Base-by-base conservation (phyloP, 2,888 invertebrate genomes). In the Amiota mariae region DNA sequence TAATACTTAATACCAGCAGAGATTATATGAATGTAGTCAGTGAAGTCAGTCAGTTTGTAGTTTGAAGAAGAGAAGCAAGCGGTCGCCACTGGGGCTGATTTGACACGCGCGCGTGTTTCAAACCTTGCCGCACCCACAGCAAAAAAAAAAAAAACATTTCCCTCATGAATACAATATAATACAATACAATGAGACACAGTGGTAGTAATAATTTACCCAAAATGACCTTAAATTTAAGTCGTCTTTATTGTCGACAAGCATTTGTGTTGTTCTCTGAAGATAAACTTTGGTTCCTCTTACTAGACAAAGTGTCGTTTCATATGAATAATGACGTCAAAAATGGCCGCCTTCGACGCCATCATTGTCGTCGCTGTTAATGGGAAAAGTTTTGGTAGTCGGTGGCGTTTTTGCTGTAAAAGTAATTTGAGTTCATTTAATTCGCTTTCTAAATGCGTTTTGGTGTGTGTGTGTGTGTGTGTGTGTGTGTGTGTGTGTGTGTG, bases 281-380 rank as follows among this genome's bases (percentile, higher is more conserved):
- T 36, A 36, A 36, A 36, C 36, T 36, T 36, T 36, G 36, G 36
- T 6, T 36, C 36, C 36, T 36, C 36, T 36, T 36, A 36, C 36
- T 59, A 59, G 59, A 59, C 59, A 59, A 59, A 15, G 20, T 12
- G 59, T 15, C 59, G 36, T 36, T 36, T 36, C 24, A 24, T 20
- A 59, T 59, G 59, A 59, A 59, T 59, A 59, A 59, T 59, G 59
- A 9, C 20, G 18, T 59, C 11, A 20, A 59, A 59, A 15, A 59
- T 59, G 59, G 59, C 20, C 20, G 59, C 18, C 59, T 9, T 59
- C 18, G 13, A 15, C 1, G 18, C 10, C 59, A 36, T 36, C 36
- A 6, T 6, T 36, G 36, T 36, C 36, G 36, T 6, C 6, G 3
- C 6, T 36, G 36, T 36, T 36, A 36, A 36, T 36, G 36, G 36